Base-by-base conservation (phyloP, 2,113 vertebrate species). In the Gallinago jamesoni region DNA sequence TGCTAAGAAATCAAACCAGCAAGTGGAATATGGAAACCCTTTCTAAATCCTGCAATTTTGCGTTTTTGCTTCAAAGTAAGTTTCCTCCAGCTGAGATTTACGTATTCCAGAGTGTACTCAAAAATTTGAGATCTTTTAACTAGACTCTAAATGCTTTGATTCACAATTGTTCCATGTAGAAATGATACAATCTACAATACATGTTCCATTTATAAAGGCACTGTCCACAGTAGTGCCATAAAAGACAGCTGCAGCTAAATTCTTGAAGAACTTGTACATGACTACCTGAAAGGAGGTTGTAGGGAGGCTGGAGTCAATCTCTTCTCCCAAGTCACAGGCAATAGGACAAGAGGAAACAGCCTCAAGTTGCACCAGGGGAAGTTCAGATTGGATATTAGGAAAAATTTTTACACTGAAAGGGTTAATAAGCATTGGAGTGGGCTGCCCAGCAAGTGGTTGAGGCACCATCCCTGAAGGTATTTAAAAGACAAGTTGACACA, bases 1-100 rank as follows among this genome's bases (percentile, higher is more conserved):
- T 89, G 89, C 77, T 86, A 60, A 94, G 45, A 95, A 79, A 89
- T 95, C 85, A 97, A 93, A 96, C 43, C 35, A 75, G 37, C 72
- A 92, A 93, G 81, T 82, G 79, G 9, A 93, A 91, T 31, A 70
- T 43, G 43, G 74, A 93, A 92, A 77, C 37, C 17, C 55, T 87
- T 75, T 74, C 72, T 91, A 77, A 95, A 84, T 76, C 43, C 50
- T 68, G 48, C 60, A 90, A 1, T 31, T 64, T 70, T 56, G 45
- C 68, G 39, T 70, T 89, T 97, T 89, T 87, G 37, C 35, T 92
- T 91, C 67, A 18, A 45, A 48, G 14, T 78, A 82, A 83, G 20
- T 31, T 89, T 89, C 17, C 24, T 15, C 25, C 47, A 47, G 72
- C 37, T 69, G 48, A 70, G 60, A 85, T 81, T 93, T 93, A 92